Conservation (phyloP, 1,140 invertebrate genomes). For the Drosophila pseudoobscura region DNA sequence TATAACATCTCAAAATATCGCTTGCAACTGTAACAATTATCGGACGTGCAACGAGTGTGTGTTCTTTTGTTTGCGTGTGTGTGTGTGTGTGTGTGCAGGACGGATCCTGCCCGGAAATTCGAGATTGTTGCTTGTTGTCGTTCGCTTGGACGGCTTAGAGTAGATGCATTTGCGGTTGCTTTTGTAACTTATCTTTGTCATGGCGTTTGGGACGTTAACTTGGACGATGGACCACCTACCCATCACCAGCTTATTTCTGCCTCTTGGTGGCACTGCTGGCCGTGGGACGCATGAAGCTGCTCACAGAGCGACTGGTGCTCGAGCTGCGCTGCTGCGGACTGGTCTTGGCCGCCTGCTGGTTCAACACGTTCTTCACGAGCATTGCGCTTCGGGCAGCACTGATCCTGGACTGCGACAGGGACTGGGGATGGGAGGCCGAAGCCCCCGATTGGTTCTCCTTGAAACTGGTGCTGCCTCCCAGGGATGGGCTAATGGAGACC, state of each 20-base stretch:
- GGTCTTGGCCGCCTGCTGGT: conserved; percentile 53
- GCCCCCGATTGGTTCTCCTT: conserved; percentile 67
- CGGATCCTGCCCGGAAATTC: conserved; percentile 72
- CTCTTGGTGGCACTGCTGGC: conserved; percentile 84
- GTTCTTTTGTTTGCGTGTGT: conserved; percentile 28
- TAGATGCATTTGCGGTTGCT: conserved; percentile 61
- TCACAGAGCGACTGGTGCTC: conserved; percentile 73
- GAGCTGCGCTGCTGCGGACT: conserved; percentile 47
- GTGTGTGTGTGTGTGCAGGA: too few species aligned
- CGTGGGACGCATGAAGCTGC: conserved; percentile 86
- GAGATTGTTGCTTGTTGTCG: conserved; percentile 58
- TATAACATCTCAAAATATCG: conserved; percentile 57
- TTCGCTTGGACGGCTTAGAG: conserved; percentile 72
- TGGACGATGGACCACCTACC: conserved; percentile 32
- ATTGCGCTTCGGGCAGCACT: conserved; percentile 71
- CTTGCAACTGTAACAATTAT: conserved; percentile 58
- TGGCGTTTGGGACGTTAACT: conserved; percentile 67
- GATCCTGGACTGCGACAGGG: conserved; percentile 36
- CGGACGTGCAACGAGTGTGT: conserved; percentile 1
- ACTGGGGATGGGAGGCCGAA: conserved; percentile 15
- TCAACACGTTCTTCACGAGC: conserved; percentile 74
- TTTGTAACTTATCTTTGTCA: conserved; percentile 57
- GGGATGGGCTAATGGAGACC: conserved; percentile 15
- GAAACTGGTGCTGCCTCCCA: conserved; percentile 71
- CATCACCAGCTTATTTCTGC: conserved; percentile 51